A percentile compares a stretch with the other conserved stretches of the same genome.
Conservation (phyloP, 2,888 invertebrate genomes). For the Smittia sp. region DNA sequence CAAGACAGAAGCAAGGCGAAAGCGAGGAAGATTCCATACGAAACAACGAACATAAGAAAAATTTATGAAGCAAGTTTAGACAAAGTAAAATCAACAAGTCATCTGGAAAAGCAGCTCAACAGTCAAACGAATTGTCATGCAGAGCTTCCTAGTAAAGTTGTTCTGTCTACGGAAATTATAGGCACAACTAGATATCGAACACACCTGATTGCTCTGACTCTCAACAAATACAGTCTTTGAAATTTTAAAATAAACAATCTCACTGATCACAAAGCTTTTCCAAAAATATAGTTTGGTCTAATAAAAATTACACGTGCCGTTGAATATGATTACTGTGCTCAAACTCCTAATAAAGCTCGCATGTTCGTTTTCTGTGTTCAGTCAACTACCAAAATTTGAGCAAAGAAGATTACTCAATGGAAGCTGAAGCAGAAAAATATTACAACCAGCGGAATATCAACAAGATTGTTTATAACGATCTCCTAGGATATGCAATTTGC, state of each 20-base stretch:
- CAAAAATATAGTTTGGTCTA: too few relatives aligned
- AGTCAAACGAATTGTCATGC: not conserved
- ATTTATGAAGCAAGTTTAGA: constrained; percentile 26
- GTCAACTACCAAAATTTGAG: not conserved
- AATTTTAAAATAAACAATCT: too few relatives aligned
- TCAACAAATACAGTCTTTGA: not conserved
- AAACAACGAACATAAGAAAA: constrained; percentile 4
- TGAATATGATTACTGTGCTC: not conserved
- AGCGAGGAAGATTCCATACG: not conserved
- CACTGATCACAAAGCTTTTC: too few relatives aligned
- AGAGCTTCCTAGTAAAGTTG: not conserved
- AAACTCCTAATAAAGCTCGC: not conserved
- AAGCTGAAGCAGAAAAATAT: not conserved
- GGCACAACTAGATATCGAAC: constrained; percentile 9
- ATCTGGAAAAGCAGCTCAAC: too few relatives aligned
- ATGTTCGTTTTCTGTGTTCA: not conserved
- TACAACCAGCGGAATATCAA: not conserved
- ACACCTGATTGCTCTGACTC: constrained; percentile 15
- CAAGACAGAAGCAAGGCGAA: constrained; percentile 23
- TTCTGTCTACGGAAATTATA: not conserved
- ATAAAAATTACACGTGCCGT: too few relatives aligned
- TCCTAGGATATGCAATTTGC: constrained; percentile 25
- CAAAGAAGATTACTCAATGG: not conserved
- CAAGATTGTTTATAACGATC: constrained; percentile 29
- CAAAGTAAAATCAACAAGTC: not conserved